These are phyloP conservation scores for Pilophorus perplexus DNA, from an alignment of 2,888 invertebrate genomes.

Conservation along the genomic window DNA sequence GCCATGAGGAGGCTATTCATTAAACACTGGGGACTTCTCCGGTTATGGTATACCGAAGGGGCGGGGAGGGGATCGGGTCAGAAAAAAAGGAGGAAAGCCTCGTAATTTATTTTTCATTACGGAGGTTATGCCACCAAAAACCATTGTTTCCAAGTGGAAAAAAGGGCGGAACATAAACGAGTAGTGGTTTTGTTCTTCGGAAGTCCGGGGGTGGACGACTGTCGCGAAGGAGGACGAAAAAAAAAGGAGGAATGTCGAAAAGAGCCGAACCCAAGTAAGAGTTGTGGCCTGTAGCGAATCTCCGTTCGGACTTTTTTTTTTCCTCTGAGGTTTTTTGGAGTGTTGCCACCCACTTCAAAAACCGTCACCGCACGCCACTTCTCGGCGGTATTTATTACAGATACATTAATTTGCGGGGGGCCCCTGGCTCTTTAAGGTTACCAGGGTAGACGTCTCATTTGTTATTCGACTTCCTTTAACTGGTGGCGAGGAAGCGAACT, in stretches of 20 bases:
- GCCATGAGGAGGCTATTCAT: not conserved
- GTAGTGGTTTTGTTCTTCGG: constrained; percentile 33
- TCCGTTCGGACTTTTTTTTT: not conserved
- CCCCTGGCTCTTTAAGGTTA: constrained; percentile 18
- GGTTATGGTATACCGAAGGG: not conserved
- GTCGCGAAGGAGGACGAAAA: not conserved
- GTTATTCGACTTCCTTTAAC: constrained; percentile 39
- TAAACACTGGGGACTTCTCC: too few species aligned
- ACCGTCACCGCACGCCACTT: constrained; percentile 20
- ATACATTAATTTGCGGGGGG: constrained; percentile 36
- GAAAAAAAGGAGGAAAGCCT: not conserved
- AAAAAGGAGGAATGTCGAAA: constrained; percentile 1
- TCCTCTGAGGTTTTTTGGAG: constrained; percentile 28
- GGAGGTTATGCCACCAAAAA: constrained; percentile 4
- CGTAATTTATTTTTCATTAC: constrained; percentile 37
- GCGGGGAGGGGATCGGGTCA: not conserved
- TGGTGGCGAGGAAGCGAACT: constrained; percentile 15
- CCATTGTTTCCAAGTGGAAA: constrained; percentile 17
- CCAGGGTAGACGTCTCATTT: constrained; percentile 36
- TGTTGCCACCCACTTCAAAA: constrained; percentile 40
- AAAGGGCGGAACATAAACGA: constrained; percentile 23
- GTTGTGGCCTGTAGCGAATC: not conserved
- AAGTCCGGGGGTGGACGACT: constrained; percentile 5
- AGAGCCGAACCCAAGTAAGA: not conserved
- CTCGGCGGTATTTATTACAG: constrained; percentile 38